Percentiles rank a stretch among this genome's conserved stretches.
phyloP scores from a whole-genome alignment of 1,140 invertebrate species.

The Heliconius congener region DNA sequence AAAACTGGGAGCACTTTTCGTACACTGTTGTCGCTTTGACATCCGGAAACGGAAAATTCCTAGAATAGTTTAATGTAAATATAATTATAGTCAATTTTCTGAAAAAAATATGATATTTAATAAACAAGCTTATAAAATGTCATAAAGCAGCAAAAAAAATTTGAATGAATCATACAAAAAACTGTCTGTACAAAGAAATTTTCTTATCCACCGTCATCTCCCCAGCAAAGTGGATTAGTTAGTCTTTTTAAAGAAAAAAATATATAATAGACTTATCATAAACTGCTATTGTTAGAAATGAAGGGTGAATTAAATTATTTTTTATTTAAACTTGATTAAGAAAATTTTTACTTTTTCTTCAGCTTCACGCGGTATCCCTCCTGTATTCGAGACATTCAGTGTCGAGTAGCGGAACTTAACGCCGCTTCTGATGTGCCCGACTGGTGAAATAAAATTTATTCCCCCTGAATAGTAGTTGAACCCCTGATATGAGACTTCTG shows the following conservation, averaged over 20 bases:
- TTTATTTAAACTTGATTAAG: not conserved
- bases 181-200: constrained; percentile 1
- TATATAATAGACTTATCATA: not conserved
- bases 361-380: not conserved
- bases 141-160: not conserved
- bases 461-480: not conserved
- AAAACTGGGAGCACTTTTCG: too few relatives aligned
- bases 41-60: too few relatives aligned
- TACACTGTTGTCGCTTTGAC: too few relatives aligned
- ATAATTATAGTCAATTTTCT: not conserved
- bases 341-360: not conserved
- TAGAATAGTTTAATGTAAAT: too few relatives aligned
- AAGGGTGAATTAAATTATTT: constrained; percentile 10
- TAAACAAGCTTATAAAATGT: not conserved
- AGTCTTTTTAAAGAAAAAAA: not conserved
- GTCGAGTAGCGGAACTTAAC: too few relatives aligned
- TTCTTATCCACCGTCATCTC: not conserved
- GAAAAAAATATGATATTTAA: not conserved
- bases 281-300: constrained; percentile 5
- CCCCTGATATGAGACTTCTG: too few relatives aligned
- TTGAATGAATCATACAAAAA: not conserved
- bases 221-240: constrained; percentile 8
- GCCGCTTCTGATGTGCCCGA: too few relatives aligned
- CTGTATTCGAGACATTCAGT: too few relatives aligned
- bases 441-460: too few relatives aligned